Evolutionary conservation across 2,113 vertebrate genomes (phyloP).

Genomic region (Plecotus auritus): DNA sequence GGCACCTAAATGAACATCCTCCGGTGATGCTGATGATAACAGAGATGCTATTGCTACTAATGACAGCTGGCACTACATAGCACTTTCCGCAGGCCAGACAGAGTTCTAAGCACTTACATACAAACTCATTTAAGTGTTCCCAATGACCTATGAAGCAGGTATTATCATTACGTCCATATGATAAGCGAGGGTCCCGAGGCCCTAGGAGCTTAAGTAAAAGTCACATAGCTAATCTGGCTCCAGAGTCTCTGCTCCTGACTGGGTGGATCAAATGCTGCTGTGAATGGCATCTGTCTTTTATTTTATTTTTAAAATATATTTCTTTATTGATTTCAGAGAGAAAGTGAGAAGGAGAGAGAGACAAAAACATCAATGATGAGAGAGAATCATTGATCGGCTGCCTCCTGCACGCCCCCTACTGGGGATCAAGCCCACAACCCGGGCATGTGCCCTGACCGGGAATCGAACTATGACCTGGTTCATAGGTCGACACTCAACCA

Average conservation of each 20-base stretch:
- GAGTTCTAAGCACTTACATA: background rate
- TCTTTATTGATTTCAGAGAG: no score
- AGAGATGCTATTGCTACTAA: background rate
- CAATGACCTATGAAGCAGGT: background rate
- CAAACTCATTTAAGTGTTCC: background rate
- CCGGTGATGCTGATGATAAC: background rate
- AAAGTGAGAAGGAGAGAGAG: no score
- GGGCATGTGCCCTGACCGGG: no score
- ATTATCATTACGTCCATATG: background rate
- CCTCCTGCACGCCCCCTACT: no score
- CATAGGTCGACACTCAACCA: no score
- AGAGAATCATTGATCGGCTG: no score
- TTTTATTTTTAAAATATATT: no score
- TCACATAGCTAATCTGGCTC: background rate
- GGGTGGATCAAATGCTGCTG: background rate
- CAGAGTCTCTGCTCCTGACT: background rate
- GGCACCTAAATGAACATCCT: background rate
- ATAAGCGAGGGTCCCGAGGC: background rate
- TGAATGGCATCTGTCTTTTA: background rate
- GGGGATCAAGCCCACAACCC: no score
- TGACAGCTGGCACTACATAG: fast-evolving
- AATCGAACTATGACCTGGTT: no score
- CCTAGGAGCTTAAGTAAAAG: background rate
- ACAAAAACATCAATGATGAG: no score
- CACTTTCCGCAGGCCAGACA: background rate